Evolutionary conservation across 2,888 invertebrate species (phyloP).

Genomic region (Andrena bucephala): DNA sequence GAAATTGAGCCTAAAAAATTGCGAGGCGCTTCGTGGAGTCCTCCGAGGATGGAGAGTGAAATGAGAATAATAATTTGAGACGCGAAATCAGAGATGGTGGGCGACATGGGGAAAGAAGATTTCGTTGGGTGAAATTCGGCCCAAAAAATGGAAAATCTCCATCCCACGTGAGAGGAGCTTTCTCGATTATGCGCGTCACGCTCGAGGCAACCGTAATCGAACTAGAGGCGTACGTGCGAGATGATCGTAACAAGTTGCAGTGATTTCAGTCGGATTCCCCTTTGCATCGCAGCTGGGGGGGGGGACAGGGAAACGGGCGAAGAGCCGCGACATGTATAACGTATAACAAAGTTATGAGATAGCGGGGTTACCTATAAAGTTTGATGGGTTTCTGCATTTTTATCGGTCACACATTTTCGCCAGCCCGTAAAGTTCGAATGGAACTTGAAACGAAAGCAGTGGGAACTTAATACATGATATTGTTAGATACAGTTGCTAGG

Average conservation of each 20-base stretch:
- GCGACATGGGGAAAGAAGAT: not conserved
- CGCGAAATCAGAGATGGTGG: not conserved
- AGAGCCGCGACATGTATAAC: not conserved
- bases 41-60: not conserved
- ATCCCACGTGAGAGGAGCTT: constrained; percentile 8
- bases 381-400: not conserved
- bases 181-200: constrained; percentile 39
- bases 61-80: not conserved
- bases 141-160: constrained; percentile 25
- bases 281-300: not conserved
- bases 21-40: not conserved
- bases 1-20: constrained; percentile 4
- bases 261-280: constrained; percentile 6
- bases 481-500: no score
- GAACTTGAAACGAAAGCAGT: no score
- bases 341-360: not conserved
- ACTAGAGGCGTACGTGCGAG: constrained; percentile 42
- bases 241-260: constrained; percentile 17
- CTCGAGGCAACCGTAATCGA: constrained; percentile 36
- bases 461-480: no score
- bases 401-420: no score
- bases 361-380: not conserved
- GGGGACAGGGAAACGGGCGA: not conserved
- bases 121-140: not conserved
- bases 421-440: no score